Evolutionary conservation across 2,888 invertebrate genomes (phyloP).

Genomic region (Phyllotreta striolata): DNA sequence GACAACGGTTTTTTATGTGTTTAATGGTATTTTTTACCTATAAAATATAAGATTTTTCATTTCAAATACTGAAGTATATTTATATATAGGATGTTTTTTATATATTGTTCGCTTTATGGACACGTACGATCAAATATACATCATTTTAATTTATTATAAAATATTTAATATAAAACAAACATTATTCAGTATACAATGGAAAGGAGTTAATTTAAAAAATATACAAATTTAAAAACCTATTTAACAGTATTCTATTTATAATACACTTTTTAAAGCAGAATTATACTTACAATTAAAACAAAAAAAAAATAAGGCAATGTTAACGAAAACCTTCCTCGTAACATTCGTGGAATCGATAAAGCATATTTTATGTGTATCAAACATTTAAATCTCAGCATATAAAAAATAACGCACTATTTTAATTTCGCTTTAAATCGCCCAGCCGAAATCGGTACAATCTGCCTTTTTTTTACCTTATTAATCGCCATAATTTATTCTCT

Average conservation of each 20-base stretch:
- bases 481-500: constrained; percentile 70
- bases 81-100: too few species aligned
- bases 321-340: neutral
- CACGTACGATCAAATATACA: too few species aligned
- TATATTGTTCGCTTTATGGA: too few species aligned
- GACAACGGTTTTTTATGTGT: too few species aligned
- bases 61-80: too few species aligned
- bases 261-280: constrained; percentile 17
- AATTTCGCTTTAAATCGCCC: constrained; percentile 6
- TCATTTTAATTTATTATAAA: too few species aligned
- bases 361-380: neutral
- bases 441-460: neutral
- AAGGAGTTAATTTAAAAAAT: constrained; percentile 8
- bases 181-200: too few species aligned
- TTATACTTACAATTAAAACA: constrained; percentile 10
- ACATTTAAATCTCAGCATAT: neutral
- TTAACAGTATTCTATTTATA: constrained; percentile 25
- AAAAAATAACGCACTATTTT: neutral
- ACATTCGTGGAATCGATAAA: neutral
- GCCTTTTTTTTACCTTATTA: constrained; percentile 32
- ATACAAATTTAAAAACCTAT: constrained; percentile 19
- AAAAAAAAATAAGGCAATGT: constrained; percentile 12
- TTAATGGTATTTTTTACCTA: too few species aligned
- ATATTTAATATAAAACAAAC: too few species aligned
- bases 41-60: too few species aligned